phyloP scores from a whole-genome alignment of 2,797 vertebrate species.

The Euphonia xanthogaster region DNA sequence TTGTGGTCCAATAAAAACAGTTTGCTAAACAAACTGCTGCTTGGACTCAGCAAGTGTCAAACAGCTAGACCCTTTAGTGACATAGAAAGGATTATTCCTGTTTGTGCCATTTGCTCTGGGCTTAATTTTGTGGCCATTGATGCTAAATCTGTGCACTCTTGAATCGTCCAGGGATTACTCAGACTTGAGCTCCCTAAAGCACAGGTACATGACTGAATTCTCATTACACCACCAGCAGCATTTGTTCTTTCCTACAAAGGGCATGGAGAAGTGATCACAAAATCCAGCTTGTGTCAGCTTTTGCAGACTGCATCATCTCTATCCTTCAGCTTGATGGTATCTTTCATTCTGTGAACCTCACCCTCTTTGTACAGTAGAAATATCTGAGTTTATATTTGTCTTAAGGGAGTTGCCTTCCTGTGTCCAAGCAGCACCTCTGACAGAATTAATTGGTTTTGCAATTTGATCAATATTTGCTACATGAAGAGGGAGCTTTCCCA shows the following conservation, averaged over 20 bases:
- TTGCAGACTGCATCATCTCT: background rate
- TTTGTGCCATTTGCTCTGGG: background rate
- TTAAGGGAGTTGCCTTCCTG: background rate
- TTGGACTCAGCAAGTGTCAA: background rate
- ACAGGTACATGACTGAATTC: background rate
- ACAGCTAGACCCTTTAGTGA: background rate
- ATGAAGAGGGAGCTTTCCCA: background rate
- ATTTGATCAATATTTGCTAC: background rate
- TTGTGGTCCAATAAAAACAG: background rate
- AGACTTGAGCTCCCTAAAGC: background rate
- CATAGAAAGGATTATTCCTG: background rate
- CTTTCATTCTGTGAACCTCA: background rate
- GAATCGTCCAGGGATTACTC: background rate
- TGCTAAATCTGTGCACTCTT: background rate
- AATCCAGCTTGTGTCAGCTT: background rate
- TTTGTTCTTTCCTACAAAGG: background rate
- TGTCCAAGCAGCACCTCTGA: background rate
- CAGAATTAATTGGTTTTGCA: background rate
- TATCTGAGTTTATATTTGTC: background rate
- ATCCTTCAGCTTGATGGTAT: background rate
- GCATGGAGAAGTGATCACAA: background rate
- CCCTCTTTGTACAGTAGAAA: background rate
- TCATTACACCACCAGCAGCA: background rate
- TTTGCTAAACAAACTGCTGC: background rate
- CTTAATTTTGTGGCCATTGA: background rate